Base-by-base conservation (phyloP, 2,797 vertebrate genomes). In the Hippoglossus hippoglossus region DNA sequence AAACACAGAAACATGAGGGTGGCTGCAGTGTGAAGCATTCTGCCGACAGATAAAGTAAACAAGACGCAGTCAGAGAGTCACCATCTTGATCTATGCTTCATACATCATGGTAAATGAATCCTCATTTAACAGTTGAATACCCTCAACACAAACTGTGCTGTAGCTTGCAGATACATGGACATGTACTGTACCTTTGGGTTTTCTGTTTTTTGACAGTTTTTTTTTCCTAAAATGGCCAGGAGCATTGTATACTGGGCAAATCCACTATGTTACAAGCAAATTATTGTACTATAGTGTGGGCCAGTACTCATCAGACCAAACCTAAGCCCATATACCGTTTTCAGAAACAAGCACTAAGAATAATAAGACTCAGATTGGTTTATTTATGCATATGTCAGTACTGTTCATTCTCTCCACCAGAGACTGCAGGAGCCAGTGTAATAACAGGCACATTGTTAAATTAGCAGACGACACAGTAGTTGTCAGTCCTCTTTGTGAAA, bases 21-120 rank as follows among this genome's bases (percentile, higher is more conserved):
- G 25, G 39, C 39, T 2, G 12, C 46, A 25, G 26, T 3, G 7
- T 28, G 6, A 72, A 47, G 31, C 50, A 24, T 36, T 59, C 31
- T 67, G 34, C 60, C 2, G 19, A 57, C n/a, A 68, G 54, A 63
- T 34, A 21, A 24, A 50, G 15, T 5, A 54, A 64, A 75, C 6
- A 24, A 61, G 2, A 54, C 22, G 3, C 26, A n/a, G 13, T 8
- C 6, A 36, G 53, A 56, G 8, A 64, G 16, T 19, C 54, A 58
- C 25, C 16, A 26, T 26, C 10, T 24, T 26, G 31, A 41, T 60
- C 26, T 47, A 28, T 18, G n/a, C 1, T 7, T 24, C 10, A 31
- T 11, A 36, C 19, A 2, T 18, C 7, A 28, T 5, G 18, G 1
- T n/a, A 10, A 39, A 51, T 25, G 25, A 63, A 16, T 61, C 12